phyloP scores from a whole-genome alignment of 2,888 invertebrate species.

The Matsumyia berberina region DNA sequence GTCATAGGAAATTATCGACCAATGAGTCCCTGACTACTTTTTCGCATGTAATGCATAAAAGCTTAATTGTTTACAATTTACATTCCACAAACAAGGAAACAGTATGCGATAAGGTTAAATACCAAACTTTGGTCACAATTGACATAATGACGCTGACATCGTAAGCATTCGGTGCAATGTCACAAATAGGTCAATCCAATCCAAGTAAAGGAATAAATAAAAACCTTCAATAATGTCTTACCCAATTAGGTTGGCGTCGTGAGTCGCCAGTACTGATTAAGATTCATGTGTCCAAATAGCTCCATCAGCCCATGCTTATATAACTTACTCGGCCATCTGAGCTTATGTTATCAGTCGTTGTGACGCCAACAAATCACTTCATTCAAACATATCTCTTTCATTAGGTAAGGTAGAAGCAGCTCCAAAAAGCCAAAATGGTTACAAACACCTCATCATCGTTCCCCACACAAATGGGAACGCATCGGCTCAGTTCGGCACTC shows the following conservation, averaged over 20 bases:
- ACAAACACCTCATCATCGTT: neutral
- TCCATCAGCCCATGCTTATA: neutral
- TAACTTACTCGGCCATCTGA: slow-evolving; percentile 5
- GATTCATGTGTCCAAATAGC: slow-evolving; percentile 1
- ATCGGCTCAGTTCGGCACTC: slow-evolving; percentile 4
- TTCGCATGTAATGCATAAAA: too few species aligned
- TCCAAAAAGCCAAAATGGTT: slow-evolving; percentile 1
- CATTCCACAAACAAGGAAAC: too few species aligned
- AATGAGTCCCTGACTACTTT: too few species aligned
- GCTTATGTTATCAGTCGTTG: slow-evolving; percentile 33
- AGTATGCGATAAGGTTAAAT: too few species aligned
- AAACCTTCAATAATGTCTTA: neutral
- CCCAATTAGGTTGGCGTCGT: slow-evolving; percentile 1
- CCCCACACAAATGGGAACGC: slow-evolving; percentile 2
- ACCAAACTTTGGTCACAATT: too few species aligned
- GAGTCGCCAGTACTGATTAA: neutral
- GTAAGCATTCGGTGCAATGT: neutral
- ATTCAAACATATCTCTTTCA: slow-evolving; percentile 14
- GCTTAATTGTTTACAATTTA: too few species aligned
- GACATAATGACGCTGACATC: neutral
- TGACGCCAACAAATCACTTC: slow-evolving; percentile 27
- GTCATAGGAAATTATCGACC: too few species aligned
- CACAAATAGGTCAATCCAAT: slow-evolving; percentile 3
- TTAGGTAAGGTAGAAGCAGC: slow-evolving; percentile 9
- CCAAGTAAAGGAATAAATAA: neutral